Evolutionary conservation across 2,888 invertebrate species (phyloP), one percentile per base, ranked within the genome.

Genomic region (Acleris laterana): DNA sequence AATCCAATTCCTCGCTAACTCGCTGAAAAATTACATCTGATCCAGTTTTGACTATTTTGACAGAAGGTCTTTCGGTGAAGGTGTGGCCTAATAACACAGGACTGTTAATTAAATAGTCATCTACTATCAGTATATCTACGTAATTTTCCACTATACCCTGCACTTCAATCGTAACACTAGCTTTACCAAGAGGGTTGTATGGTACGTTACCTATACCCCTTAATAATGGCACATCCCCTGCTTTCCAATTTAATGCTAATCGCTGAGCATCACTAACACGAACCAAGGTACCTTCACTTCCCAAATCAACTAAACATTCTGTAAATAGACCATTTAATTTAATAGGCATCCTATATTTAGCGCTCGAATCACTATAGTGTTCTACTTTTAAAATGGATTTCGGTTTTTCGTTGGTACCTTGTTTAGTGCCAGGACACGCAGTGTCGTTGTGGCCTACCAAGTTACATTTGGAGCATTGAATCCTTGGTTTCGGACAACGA

Each of bases 141-240:
- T 69, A 17, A 17, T 68, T 49, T 44, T 74, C 73, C 2, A 49
- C 3, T 19, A 72, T 19, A 9, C 69, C 70, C 42, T 74, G 72
- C 22, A 70, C 68, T 48, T 71, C 70, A n/a, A 72, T 65, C 3
- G 25, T 25, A 1, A 62, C 63, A 17, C 19, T 9, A 13, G 51
- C 13, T 11, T 19, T 25, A 9, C 74, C 74, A 22, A 67, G n/a
- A 2, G 74, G 71, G 46, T 64, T 22, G 38, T 68, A 69, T 3
- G 71, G 69, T 9, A 71, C 53, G 57, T 72, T 72, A 2, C 72
- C 72, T 55, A 73, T 25, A 0, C 73, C 73, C 13, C 70, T 60
- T 25, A 72, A 38, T 5, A 60, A 52, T 22, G 72, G 72, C 5
- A 68, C 62, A 2, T 61, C 20, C 1, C 68, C 68, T 0, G 4